Evolutionary conservation across 1,140 invertebrate species (phyloP).

Genomic region (Bombus affinis): DNA sequence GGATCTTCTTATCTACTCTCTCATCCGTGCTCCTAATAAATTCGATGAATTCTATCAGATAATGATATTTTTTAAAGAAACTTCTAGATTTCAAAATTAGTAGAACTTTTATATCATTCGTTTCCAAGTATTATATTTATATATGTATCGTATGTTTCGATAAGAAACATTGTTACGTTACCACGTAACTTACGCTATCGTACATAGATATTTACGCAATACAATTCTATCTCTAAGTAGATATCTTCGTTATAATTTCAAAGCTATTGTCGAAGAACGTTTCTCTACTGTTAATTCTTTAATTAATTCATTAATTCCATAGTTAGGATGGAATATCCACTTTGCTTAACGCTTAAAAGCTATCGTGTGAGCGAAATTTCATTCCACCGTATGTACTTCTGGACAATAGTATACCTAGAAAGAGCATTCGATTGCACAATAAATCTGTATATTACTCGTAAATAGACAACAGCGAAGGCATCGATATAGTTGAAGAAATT

Average conservation of each 20-base stretch:
- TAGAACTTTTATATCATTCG: background rate
- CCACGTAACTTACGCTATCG: no score
- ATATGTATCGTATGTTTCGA: background rate
- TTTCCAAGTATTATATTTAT: background rate
- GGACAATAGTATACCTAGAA: background rate
- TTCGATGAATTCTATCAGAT: background rate
- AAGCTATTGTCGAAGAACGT: background rate
- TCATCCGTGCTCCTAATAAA: background rate
- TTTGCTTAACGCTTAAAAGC: no score
- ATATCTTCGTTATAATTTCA: background rate
- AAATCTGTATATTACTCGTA: background rate
- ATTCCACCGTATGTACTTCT: background rate
- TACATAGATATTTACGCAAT: background rate
- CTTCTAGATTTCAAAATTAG: background rate
- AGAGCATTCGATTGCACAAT: background rate
- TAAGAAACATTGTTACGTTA: no score
- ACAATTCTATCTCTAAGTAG: background rate
- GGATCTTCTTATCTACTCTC: slow-evolving; percentile 3
- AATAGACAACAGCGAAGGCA: background rate
- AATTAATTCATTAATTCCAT: no score
- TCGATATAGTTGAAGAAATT: no score
- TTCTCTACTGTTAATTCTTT: background rate
- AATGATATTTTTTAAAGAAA: background rate
- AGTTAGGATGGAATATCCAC: no score
- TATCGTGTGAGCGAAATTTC: no score